Evolutionary conservation across 2,113 vertebrate genomes (phyloP).

Genomic region (Oceanodroma tethys): DNA sequence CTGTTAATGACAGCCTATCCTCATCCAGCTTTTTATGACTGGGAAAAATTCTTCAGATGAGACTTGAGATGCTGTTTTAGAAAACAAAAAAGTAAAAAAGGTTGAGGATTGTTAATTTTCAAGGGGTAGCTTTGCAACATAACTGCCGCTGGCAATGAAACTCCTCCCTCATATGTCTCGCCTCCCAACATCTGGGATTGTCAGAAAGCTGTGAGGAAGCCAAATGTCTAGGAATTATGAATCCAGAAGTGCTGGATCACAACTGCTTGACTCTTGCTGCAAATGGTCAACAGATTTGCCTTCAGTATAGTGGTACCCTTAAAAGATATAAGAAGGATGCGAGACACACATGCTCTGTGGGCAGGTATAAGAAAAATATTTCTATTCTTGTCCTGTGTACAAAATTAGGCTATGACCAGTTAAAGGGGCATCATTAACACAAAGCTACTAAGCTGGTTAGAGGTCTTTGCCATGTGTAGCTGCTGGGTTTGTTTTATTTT

Average conservation of each 20-base stretch:
- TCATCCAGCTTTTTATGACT: not conserved
- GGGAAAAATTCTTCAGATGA: not conserved
- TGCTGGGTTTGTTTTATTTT: not conserved
- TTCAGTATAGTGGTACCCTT: not conserved
- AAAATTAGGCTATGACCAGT: not conserved
- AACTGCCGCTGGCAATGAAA: not conserved
- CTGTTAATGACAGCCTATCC: not conserved
- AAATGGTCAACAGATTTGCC: not conserved
- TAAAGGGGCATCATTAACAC: not conserved
- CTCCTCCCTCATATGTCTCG: fast-evolving
- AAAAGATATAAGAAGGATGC: not conserved
- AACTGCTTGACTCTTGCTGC: not conserved
- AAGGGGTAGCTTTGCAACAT: not conserved
- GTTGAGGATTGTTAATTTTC: not conserved
- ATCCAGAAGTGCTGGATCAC: not conserved
- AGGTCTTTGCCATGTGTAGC: not conserved
- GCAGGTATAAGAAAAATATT: not conserved
- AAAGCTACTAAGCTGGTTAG: not conserved
- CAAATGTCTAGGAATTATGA: not conserved
- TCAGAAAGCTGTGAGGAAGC: not conserved
- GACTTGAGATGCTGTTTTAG: not conserved
- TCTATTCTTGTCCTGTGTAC: not conserved
- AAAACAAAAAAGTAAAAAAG: not conserved
- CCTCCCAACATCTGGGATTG: not conserved
- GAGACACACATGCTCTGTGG: fast-evolving